These are phyloP conservation scores for Dolomedes plantarius DNA, from an alignment of 2,888 invertebrate species.

Conservation along the genomic window DNA sequence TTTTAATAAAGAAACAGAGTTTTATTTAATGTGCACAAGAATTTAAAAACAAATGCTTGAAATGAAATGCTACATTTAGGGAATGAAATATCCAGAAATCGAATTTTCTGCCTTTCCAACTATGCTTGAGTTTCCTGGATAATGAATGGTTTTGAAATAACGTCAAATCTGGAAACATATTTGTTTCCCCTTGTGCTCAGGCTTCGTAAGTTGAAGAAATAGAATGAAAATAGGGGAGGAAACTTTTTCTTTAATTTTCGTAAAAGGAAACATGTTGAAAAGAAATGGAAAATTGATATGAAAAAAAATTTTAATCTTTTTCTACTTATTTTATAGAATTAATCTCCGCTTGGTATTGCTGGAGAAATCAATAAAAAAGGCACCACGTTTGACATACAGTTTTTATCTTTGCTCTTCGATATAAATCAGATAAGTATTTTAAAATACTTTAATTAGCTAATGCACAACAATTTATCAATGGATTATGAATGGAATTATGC, in stretches of 20 bases:
- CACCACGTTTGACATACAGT: no score
- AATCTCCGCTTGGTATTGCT: neutral
- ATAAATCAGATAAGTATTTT: no score
- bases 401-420: no score
- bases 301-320: neutral
- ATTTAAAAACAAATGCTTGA: neutral
- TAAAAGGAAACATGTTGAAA: neutral
- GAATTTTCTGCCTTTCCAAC: neutral
- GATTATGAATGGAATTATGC: no score
- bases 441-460: no score
- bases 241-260: neutral
- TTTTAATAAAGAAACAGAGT: no score
- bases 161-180: neutral
- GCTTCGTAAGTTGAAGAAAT: neutral
- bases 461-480: no score
- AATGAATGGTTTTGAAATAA: conserved; percentile 5
- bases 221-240: neutral
- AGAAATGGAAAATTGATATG: neutral
- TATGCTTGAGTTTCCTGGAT: neutral
- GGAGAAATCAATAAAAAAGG: no score
- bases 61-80: neutral
- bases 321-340: neutral
- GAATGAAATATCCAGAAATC: neutral
- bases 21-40: neutral
- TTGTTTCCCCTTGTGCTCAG: neutral